phyloP scores from a whole-genome alignment of 2,797 vertebrate genomes.

The Coluber constrictor region DNA sequence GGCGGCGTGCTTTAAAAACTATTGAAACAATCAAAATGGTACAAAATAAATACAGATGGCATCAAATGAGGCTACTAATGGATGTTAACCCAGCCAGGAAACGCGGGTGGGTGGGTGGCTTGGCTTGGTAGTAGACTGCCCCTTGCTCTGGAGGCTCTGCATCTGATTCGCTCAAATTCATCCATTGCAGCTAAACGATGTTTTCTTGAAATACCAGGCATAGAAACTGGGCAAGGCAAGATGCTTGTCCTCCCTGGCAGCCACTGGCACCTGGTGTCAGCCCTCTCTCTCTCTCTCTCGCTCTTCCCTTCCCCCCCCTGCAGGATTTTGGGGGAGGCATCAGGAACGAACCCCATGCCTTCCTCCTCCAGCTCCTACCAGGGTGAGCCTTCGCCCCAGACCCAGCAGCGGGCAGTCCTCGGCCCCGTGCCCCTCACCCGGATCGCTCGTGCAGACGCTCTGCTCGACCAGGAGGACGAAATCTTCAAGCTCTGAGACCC shows the following conservation, averaged over 20 bases:
- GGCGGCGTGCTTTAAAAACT: background rate
- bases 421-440: constrained; percentile 77
- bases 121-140: background rate
- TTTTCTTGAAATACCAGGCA: background rate
- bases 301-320: background rate
- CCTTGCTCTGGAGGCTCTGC: background rate
- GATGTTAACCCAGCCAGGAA: too few relatives aligned
- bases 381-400: background rate
- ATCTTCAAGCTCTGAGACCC: constrained; percentile 85
- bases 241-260: background rate
- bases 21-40: background rate
- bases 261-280: background rate
- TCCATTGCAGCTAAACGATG: background rate
- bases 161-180: background rate
- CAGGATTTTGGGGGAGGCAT: constrained; percentile 67
- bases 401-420: constrained; percentile 66
- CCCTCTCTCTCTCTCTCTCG: background rate
- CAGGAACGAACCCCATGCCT: background rate
- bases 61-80: too few relatives aligned
- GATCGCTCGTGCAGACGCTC: constrained; percentile 73
- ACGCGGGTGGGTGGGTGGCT: background rate
- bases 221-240: background rate
- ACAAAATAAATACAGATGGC: background rate
- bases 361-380: background rate
- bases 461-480: constrained; percentile 85